These are phyloP conservation scores for Latrodectus hesperus DNA, from an alignment of 2,888 invertebrate genomes.

Conservation along the genomic window DNA sequence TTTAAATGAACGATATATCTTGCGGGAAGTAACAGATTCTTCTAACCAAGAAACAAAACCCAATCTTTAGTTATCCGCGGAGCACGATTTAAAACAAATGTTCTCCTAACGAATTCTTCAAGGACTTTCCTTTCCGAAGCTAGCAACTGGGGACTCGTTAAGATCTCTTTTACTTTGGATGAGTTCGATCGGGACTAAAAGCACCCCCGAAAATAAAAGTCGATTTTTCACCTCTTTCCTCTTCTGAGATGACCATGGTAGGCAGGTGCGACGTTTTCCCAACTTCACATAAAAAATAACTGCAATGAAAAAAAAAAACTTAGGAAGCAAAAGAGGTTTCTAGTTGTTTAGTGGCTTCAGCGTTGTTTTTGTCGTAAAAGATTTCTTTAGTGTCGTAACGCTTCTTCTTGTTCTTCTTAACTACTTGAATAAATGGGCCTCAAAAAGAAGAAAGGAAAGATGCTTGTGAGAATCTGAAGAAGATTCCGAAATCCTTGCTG, in stretches of 20 bases:
- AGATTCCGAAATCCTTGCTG: no score
- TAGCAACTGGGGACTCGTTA: constrained; percentile 11
- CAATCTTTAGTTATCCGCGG: no score
- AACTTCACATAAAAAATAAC: no score
- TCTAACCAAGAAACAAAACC: no score
- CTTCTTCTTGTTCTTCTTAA: neutral
- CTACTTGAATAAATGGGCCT: neutral
- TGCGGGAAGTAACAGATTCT: no score
- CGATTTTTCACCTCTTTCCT: neutral
- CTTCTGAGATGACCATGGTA: neutral
- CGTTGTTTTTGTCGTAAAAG: neutral
- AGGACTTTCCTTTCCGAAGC: neutral
- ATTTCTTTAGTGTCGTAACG: neutral
- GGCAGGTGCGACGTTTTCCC: neutral
- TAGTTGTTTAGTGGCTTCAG: neutral
- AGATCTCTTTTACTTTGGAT: neutral
- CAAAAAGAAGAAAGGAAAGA: neutral
- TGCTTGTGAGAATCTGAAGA: no score
- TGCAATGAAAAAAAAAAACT: no score
- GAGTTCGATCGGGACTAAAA: neutral
- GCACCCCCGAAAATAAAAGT: neutral
- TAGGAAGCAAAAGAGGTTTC: neutral
- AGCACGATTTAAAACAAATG: no score
- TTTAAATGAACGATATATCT: no score
- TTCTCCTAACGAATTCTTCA: no score